Base-by-base conservation (phyloP, 2,113 vertebrate genomes). In the Dendrocopos noguchii region DNA sequence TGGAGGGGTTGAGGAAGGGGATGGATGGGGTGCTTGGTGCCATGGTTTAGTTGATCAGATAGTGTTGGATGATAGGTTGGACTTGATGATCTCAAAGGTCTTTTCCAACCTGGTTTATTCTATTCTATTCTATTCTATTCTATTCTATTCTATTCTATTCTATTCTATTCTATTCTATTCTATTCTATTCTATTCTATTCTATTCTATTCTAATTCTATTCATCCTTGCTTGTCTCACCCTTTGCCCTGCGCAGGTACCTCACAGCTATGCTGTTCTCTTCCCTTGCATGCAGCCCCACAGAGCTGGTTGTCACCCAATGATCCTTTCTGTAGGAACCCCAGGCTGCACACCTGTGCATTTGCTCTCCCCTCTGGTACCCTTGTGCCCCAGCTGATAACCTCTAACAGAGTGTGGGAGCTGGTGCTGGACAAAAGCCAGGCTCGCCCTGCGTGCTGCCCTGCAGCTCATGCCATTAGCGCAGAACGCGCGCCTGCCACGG, bases 261-360 rank as follows among this genome's bases (percentile, higher is more conserved):
- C 14, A 50, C 16, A 66, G 3, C 31, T 15, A 1, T 3, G 44
- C 61, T 80, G 3, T 87, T 52, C 36, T 47, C 39, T 76, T 55
- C 44, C 46, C 29, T 65, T 0, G 0, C 5, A 0, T 16, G 46
- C 31, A 86, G 52, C 36, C 28, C 34, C 42, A 1, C 3, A 64
- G 47, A 42, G 12, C 34, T 47, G 52, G n/a, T 4, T 67, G 76
- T 52, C 42, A 59, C 11, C 27, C 75, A 33, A 5, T 0, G 0
- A 2, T 4, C 39, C 60, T 27, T 29, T 25, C 27, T 31, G 29
- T 12, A n/a, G 61, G 59, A 81, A 6, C 70, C 1, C 0, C 56
- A 4, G 1, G 2, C 12, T 5, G 0, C 1, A 0, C 28, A 42
- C 61, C 68, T 31, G 55, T 1, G 39, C 0, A 0, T 42, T 57